phyloP scores from a whole-genome alignment of 2,113 vertebrate species.

The Podarcis raffonei region DNA sequence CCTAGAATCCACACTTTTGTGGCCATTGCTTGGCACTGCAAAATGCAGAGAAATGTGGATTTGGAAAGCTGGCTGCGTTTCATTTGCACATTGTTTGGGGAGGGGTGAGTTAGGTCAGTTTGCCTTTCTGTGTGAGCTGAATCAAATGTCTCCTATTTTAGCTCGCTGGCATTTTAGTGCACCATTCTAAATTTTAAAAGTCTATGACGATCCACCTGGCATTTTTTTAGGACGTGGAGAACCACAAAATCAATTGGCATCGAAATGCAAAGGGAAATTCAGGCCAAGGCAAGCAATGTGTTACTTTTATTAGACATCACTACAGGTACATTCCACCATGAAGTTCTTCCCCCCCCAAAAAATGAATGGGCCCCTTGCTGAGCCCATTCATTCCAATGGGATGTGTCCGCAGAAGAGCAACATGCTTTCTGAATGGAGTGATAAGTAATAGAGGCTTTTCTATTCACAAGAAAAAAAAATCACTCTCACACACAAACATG shows the following conservation, averaged over 20 bases:
- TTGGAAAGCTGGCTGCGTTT: no score
- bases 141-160: neutral
- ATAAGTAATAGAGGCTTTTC: slow-evolving; percentile 32
- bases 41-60: no score
- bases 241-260: no score
- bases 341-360: no score
- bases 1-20: no score
- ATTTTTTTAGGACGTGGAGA: neutral
- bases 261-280: neutral
- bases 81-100: no score
- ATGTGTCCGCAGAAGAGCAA: neutral
- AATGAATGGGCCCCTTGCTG: neutral
- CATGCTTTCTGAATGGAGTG: neutral
- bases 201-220: no score
- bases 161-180: neutral
- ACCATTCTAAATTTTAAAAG: neutral
- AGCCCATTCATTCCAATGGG: neutral
- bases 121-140: no score
- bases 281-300: slow-evolving; percentile 17
- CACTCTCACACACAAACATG: slow-evolving; percentile 28
- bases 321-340: neutral
- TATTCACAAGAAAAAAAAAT: neutral
- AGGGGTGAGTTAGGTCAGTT: no score
- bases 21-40: no score
- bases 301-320: slow-evolving; percentile 71